A percentile compares a stretch with the other conserved stretches of the same genome.
phyloP scores from a whole-genome alignment of 2,797 vertebrate species.

The Falco columbarius region DNA sequence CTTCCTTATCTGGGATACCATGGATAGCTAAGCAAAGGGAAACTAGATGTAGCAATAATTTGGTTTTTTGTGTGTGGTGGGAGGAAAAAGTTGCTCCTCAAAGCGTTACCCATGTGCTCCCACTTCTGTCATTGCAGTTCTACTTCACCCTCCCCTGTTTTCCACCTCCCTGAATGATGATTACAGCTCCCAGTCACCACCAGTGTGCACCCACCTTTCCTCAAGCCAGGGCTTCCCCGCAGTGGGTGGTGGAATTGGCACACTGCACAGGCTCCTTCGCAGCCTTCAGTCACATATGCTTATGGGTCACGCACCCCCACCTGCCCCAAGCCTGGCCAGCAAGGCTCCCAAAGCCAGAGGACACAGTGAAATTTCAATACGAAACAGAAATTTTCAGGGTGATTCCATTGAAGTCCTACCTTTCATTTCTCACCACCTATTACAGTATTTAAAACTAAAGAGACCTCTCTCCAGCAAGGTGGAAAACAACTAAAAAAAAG shows the following conservation, averaged over 20 bases:
- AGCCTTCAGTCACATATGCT: background rate
- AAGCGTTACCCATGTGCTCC: background rate
- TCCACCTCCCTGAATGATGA: background rate
- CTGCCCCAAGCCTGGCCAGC: background rate
- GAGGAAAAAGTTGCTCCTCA: background rate
- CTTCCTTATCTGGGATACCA: background rate
- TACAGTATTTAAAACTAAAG: background rate
- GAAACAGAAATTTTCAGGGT: background rate
- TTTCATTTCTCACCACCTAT: background rate
- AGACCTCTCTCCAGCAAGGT: background rate
- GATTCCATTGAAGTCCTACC: background rate
- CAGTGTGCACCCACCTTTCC: background rate
- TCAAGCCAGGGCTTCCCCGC: background rate
- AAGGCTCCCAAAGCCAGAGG: background rate
- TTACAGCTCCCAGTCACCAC: background rate
- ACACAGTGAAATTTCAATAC: rapidly evolving
- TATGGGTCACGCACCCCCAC: rapidly evolving
- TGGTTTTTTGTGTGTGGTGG: background rate
- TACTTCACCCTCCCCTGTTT: rapidly evolving
- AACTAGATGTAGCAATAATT: background rate
- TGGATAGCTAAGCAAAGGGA: background rate
- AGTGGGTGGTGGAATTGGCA: background rate
- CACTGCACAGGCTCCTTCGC: background rate
- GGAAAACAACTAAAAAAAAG: background rate
- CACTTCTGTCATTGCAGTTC: background rate